phyloP scores from a whole-genome alignment of 2,888 invertebrate genomes.

The Altica lythri region DNA sequence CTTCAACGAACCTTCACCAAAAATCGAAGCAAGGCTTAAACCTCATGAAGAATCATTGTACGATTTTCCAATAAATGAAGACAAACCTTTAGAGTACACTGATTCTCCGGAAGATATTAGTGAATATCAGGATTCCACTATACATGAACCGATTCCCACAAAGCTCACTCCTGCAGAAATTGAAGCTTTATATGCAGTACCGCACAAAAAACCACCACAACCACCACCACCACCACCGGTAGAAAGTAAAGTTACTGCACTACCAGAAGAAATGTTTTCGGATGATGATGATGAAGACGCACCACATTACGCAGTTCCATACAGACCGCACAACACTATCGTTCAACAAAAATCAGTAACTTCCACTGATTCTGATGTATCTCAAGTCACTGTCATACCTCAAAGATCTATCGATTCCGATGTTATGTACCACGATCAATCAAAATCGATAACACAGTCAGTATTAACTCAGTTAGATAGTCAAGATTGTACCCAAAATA shows the following conservation, averaged over 20 bases:
- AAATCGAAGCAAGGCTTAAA: conserved; percentile 64
- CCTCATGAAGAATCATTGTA: conserved; percentile 51
- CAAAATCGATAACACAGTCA: conserved; percentile 49
- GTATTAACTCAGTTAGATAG: conserved; percentile 54
- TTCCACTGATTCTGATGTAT: conserved; percentile 52
- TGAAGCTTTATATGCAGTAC: conserved; percentile 54
- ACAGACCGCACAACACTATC: conserved; percentile 32
- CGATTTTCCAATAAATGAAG: conserved; percentile 45
- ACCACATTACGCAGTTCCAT: conserved; percentile 25
- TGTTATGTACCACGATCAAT: conserved; percentile 51
- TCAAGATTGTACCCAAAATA: conserved; percentile 47
- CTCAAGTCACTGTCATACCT: conserved; percentile 51
- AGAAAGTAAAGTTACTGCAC: no score
- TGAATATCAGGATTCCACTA: conserved; percentile 35
- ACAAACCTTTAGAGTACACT: conserved; percentile 44
- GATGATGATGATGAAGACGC: conserved; percentile 25
- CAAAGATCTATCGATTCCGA: conserved; percentile 54
- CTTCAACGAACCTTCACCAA: conserved; percentile 73
- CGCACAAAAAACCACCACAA: conserved; percentile 44
- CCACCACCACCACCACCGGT: conserved; percentile 9
- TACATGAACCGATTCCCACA: conserved; percentile 30
- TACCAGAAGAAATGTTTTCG: no score
- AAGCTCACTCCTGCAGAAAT: conserved; percentile 47
- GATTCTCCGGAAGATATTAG: conserved; percentile 42
- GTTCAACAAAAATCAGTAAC: conserved; percentile 55